phyloP scores from a whole-genome alignment of 2,113 vertebrate species.

The Carlito syrichta region DNA sequence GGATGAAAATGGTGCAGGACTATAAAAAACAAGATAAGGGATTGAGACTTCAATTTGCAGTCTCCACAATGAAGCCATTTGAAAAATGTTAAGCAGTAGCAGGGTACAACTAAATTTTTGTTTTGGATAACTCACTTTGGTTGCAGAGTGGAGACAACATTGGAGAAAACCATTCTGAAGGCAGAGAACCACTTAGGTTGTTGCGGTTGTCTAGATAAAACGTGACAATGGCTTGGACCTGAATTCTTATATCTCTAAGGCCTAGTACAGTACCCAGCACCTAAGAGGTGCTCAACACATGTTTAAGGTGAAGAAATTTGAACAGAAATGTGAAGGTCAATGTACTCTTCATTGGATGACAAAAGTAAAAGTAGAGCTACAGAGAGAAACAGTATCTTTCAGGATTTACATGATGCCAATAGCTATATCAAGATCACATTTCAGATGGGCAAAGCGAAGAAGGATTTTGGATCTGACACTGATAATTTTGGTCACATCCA shows the following conservation, averaged over 20 bases:
- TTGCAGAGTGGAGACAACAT: neutral
- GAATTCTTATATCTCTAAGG: neutral
- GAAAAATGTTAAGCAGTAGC: neutral
- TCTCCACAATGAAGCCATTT: neutral
- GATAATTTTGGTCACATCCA: neutral
- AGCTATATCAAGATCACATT: neutral
- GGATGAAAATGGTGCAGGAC: neutral
- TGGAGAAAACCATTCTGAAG: neutral
- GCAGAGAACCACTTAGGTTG: neutral
- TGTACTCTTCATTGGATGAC: neutral
- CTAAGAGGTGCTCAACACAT: neutral
- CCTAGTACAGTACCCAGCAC: neutral
- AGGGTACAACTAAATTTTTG: neutral
- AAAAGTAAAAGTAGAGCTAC: slow-evolving; percentile 16
- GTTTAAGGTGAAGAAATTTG: neutral
- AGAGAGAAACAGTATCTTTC: neutral
- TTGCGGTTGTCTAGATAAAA: neutral
- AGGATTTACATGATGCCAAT: neutral
- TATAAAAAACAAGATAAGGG: neutral
- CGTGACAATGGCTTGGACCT: neutral
- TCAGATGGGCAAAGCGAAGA: neutral
- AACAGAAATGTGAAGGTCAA: neutral
- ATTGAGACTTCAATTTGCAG: neutral
- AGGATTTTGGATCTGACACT: neutral
- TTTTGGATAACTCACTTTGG: neutral